Base-by-base conservation (phyloP, 2,113 vertebrate species). In the Poeciliopsis prolifica region DNA sequence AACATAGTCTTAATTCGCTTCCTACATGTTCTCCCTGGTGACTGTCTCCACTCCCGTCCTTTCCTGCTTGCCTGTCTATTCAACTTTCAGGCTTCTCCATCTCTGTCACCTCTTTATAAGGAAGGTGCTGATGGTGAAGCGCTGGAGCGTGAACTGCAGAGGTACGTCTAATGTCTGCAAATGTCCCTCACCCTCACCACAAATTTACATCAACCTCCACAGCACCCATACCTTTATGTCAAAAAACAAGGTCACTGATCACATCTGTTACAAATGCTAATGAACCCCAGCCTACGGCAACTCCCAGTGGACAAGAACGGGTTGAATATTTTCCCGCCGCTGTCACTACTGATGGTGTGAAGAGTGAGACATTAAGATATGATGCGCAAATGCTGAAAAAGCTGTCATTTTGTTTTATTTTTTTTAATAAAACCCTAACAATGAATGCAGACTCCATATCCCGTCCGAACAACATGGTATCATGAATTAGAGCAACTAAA, bases 131-230 rank as follows among this genome's bases (percentile, higher is more conserved):
- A 75, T 58, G 77, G 70, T 28, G 71, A 73, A 80, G 86, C 85
- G 88, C 72, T 66, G 61, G 75, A 86, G 86, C 88, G 85, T 79
- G 75, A 91, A 89, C 84, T 80, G 81, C 80, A 4, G 86, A 77
- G 63, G 88, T 85, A 88, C 82, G 89, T 80, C 75, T 86, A 76
- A 88, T 90, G 90, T 83, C 81, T 77, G 80, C 70, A 13, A 58
- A 37, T 35, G 73, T 82, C 74, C 81, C 81, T 85, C 77, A 80
- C 74, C 81, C 81, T 85, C 77, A 80, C 84, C 88, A 89, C 77
- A 84, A 80, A 80, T 84, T 79, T 70, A 82, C 81, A 82, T 85
- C 72, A 82, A 78, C 61, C 70, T 61, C 60, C 42, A 73, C 54
- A 40, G 63, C 2, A 31, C 10, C 17, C 33, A 54, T 73, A 65